These are phyloP conservation scores for Leptinotarsa undecemlineata DNA, from an alignment of 1,140 invertebrate genomes.

Conservation along the genomic window DNA sequence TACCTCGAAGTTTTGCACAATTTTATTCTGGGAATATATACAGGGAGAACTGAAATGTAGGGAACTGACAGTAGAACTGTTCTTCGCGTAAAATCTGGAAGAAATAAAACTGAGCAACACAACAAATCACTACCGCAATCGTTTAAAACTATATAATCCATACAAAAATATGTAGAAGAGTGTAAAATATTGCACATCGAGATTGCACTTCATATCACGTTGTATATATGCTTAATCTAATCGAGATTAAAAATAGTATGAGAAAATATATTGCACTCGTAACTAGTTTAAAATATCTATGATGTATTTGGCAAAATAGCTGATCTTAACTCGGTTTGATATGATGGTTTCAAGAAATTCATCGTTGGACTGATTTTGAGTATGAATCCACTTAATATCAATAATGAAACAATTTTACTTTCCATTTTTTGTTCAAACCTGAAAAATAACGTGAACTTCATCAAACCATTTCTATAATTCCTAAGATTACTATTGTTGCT, in stretches of 20 bases:
- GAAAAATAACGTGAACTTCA: neutral
- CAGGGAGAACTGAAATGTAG: neutral
- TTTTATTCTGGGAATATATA: constrained; percentile 18
- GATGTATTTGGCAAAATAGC: constrained; percentile 28
- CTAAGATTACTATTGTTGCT: constrained; percentile 5
- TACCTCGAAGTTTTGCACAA: constrained; percentile 26
- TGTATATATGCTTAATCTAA: neutral
- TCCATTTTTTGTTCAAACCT: no score
- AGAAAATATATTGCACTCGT: constrained; percentile 11
- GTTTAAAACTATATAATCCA: neutral
- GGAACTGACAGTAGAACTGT: neutral
- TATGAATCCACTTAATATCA: no score
- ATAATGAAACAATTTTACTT: no score
- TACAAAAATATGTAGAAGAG: neutral
- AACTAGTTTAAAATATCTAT: neutral
- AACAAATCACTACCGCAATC: neutral
- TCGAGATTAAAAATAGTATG: neutral
- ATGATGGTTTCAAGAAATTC: neutral
- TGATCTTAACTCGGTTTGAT: constrained; percentile 9
- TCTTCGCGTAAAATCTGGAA: neutral
- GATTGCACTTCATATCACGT: constrained; percentile 9
- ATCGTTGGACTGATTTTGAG: no score
- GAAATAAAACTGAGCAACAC: constrained; percentile 2
- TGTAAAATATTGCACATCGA: constrained; percentile 21
- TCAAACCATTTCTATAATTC: neutral